Evolutionary conservation across 2,888 invertebrate species (phyloP), one percentile per base, ranked within the genome.

Genomic region (Tetanocera ferruginea): DNA sequence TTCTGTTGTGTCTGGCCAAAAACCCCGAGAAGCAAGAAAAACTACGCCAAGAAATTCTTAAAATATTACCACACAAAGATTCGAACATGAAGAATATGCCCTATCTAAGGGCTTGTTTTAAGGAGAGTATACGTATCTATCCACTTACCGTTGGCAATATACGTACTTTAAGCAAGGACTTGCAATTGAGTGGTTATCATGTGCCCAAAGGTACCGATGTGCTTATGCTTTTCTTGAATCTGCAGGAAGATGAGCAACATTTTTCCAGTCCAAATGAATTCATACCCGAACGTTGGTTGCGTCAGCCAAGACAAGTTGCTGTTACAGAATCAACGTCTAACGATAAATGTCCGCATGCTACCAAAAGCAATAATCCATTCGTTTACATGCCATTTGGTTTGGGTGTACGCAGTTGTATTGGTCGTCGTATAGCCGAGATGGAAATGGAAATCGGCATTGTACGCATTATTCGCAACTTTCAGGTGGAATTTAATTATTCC

Each of bases 21-120:
- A 92, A 95, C 88, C 91, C 91, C 5, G 91, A 92, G 0, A 92
- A 93, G 76, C 95, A 96, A 86, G 89, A 92, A 14, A 92, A 91
- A 81, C 88, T 95, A 2, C 90, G 93, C 23, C 87, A 92, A 72
- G 94, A 95, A 87, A 84, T 93, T 2, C 14, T 66, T 19, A 28
- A 19, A 34, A 66, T 34, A n/a, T 31, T 66, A 4, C 90, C 91
- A 0, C 75, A 87, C 0, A 90, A 90, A 79, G 85, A 89, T 62
- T 88, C 90, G 0, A 87, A 90, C 70, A 86, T 92, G 73, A 89
- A 89, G 28, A 88, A 91, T 76, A 89, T 92, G 75, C 91, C 92
- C 0, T 95, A 94, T 85, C 85, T 95, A 25, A 93, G 92, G 77
- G 95, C 95, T 0, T 95, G 94, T 83, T 91, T 95, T 25, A 95